Conservation (phyloP, 2,888 invertebrate genomes). For the Cinara cedri region DNA sequence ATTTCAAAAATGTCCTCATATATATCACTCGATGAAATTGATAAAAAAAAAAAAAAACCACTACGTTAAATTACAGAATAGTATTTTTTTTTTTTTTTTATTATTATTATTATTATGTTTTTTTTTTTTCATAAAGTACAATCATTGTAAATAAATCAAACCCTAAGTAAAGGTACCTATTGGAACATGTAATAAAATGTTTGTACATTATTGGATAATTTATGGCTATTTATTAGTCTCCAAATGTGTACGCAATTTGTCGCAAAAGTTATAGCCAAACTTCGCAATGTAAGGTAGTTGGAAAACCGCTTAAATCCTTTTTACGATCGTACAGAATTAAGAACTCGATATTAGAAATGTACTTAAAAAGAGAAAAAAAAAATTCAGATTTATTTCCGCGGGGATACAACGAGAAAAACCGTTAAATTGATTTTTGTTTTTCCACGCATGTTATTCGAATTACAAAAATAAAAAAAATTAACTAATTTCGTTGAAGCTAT, state of each 20-base stretch:
- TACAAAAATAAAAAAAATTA: not conserved
- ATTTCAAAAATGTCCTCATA: constrained; percentile 26
- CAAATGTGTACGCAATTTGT: constrained; percentile 27
- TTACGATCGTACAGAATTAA: constrained; percentile 13
- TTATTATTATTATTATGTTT: too few species aligned
- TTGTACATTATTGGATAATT: constrained; percentile 43
- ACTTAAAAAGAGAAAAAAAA: not conserved
- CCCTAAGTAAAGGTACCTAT: constrained; percentile 27
- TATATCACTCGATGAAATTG: constrained; percentile 32
- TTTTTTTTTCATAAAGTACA: constrained; percentile 34
- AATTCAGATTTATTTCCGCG: not conserved
- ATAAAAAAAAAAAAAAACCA: constrained; percentile 20
- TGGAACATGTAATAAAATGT: constrained; percentile 38
- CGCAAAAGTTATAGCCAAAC: constrained; percentile 42
- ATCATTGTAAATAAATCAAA: constrained; percentile 51
- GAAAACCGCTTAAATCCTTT: constrained; percentile 22
- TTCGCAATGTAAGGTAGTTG: not conserved
- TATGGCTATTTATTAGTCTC: constrained; percentile 46
- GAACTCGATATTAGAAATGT: not conserved
- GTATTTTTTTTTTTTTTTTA: constrained; percentile 32
- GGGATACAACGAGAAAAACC: not conserved
- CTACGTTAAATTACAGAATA: constrained; percentile 12
- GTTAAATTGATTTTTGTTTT: not conserved
- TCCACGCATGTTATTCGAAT: not conserved
- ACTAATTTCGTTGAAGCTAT: not conserved